A percentile compares a stretch with the other conserved stretches of the same genome.
These are phyloP conservation scores for Oeneis ivallda DNA, from an alignment of 2,888 invertebrate genomes.

Conservation along the genomic window DNA sequence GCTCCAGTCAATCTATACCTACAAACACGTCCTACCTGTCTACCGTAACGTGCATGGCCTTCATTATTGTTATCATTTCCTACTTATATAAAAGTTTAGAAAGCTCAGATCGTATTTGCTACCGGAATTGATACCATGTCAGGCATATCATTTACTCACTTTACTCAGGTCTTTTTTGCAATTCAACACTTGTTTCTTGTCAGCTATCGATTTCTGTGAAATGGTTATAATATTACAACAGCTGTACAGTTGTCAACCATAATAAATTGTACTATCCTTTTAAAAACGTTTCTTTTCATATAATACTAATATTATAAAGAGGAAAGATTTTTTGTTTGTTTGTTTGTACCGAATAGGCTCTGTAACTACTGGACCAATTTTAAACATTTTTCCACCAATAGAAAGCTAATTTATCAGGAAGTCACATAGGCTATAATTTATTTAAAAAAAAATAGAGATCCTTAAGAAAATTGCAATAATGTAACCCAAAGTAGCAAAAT, in stretches of 20 bases:
- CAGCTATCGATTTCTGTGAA: constrained; percentile 5
- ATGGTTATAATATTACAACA: constrained; percentile 7
- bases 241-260: neutral
- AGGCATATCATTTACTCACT: constrained; percentile 27
- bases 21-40: neutral
- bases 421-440: too few species aligned
- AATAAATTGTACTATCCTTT: too few species aligned
- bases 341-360: too few species aligned
- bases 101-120: constrained; percentile 12
- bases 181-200: neutral
- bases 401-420: too few species aligned
- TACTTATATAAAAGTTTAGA: constrained; percentile 15
- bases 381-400: too few species aligned
- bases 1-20: neutral
- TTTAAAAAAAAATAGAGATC: too few species aligned
- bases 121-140: constrained; percentile 22
- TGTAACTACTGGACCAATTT: too few species aligned
- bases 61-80: constrained; percentile 11
- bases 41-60: constrained; percentile 13
- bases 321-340: too few species aligned
- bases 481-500: too few species aligned
- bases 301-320: too few species aligned
- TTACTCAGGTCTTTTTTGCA: constrained; percentile 4
- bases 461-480: too few species aligned
- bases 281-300: too few species aligned